Evolutionary conservation across 1,140 invertebrate genomes (phyloP).

Genomic region (Saccostrea cuccullata): DNA sequence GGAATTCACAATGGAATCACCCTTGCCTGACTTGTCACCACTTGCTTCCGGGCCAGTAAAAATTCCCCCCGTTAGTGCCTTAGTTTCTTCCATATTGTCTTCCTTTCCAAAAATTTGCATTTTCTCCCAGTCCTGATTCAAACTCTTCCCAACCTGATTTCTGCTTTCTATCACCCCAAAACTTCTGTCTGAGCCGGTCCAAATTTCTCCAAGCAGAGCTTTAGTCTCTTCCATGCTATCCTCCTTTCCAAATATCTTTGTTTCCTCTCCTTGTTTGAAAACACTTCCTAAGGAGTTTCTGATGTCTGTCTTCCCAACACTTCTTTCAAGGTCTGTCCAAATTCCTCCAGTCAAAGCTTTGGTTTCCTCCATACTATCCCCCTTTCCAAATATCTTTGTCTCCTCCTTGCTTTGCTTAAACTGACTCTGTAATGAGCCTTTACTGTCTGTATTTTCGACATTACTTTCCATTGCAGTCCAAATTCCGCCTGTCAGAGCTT

Average conservation of each 20-base stretch:
- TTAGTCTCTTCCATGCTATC: neutral
- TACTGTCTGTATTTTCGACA: no score
- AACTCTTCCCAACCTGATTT: no score
- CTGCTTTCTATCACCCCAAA: no score
- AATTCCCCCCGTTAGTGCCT: neutral
- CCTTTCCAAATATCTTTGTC: neutral
- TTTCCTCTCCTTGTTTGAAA: neutral
- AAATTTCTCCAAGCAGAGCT: neutral
- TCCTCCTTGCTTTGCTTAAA: neutral
- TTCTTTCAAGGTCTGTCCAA: neutral
- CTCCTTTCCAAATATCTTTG: neutral
- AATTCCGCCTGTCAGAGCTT: slow-evolving; percentile 13
- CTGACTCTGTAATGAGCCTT: no score
- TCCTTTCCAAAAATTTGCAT: neutral
- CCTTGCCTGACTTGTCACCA: no score
- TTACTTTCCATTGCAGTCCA: neutral
- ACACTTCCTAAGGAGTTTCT: no score
- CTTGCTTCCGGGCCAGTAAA: neutral
- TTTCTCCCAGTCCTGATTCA: neutral
- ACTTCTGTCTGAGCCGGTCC: neutral
- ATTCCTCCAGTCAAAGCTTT: slow-evolving; percentile 7
- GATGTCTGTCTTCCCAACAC: no score
- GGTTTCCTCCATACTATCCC: neutral
- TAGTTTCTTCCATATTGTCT: neutral
- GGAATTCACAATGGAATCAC: no score